Base-by-base conservation (phyloP, 2,797 vertebrate genomes). In the Sebastolobus altivelis region DNA sequence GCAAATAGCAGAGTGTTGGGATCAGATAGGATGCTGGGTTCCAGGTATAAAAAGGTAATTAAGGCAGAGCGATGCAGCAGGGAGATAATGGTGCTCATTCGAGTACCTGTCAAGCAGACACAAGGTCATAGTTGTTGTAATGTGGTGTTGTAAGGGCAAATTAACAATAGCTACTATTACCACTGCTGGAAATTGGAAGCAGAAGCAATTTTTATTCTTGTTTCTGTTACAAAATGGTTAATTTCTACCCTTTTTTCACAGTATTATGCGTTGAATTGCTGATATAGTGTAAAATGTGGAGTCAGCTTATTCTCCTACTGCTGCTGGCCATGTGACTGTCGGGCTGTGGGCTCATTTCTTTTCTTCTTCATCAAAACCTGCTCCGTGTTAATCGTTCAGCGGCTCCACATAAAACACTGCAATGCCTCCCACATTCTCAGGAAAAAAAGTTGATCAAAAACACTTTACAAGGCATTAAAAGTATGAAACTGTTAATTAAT, bases 11-110 rank as follows among this genome's bases (percentile, higher is more conserved):
- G 72, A 12, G 9, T 18, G 67, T 60, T 35, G 61, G 18, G 68
- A 59, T 72, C 69, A 79, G 69, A 66, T 38, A 52, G 52, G 68
- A 60, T 33, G 13, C 37, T 13, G 10, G 12, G n/a, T 20, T 61
- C 14, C 20, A 60, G 58, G 14, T 61, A 35, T 18, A 9, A 43
- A 35, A 18, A 38, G 8, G 31, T 72, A 66, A 66, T 72, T 65
- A 52, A 72, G 11, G 16, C 59, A 7, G 66, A 54, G 20, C 4
- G 4, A 55, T 4, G 58, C 65, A 62, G 58, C 14, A 25, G 27
- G 9, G 66, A 55, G 66, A 63, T 20, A 38, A 13, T 1, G 43
- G 1, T 16, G 62, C 60, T 61, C 18, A 22, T 18, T 29, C 25
- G 0, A 70, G 12, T 8, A 38, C 22, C 22, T 20, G 2, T 20